phyloP scores from a whole-genome alignment of 2,888 invertebrate genomes.

The Meliscaeva auricollis region DNA sequence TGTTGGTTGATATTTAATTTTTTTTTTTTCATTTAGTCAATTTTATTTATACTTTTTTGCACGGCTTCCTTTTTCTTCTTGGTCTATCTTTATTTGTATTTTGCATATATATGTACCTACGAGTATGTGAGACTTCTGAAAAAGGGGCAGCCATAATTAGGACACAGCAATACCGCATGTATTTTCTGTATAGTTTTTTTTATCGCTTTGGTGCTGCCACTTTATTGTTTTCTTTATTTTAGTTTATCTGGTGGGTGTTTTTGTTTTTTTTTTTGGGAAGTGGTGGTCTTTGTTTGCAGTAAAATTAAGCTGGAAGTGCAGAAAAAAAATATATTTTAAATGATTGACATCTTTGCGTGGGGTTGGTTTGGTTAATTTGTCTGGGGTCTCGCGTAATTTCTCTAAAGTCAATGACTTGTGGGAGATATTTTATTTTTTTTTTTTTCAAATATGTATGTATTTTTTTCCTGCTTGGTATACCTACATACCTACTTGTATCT shows the following conservation, averaged over 20 bases:
- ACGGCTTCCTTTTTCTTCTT: conserved; percentile 20
- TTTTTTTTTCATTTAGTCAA: neutral
- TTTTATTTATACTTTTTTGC: conserved; percentile 38
- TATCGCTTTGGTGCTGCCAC: neutral
- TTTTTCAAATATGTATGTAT: neutral
- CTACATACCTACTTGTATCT: too few relatives aligned
- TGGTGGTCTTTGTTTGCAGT: conserved; percentile 58
- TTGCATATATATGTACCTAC: neutral
- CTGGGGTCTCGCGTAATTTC: conserved; percentile 39
- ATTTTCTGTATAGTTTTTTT: conserved; percentile 47
- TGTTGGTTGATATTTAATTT: conserved; percentile 1
- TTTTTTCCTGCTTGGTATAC: too few relatives aligned
- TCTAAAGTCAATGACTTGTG: conserved; percentile 64
- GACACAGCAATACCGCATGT: conserved; percentile 44
- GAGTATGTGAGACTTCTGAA: conserved; percentile 27
- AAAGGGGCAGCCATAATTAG: conserved; percentile 72
- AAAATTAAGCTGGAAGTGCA: conserved; percentile 42
- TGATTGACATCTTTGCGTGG: conserved; percentile 75
- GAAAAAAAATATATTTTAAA: conserved; percentile 49
- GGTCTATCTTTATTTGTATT: conserved; percentile 51
- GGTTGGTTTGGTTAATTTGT: conserved; percentile 52
- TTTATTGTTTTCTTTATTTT: conserved; percentile 28
- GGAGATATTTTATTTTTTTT: conserved; percentile 34
- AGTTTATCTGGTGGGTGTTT: conserved; percentile 37
- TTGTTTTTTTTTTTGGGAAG: conserved; percentile 26